Percentiles rank a stretch among this genome's conserved stretches.
Conservation (phyloP, 2,888 invertebrate genomes). For the Cerceris ruficornis region DNA sequence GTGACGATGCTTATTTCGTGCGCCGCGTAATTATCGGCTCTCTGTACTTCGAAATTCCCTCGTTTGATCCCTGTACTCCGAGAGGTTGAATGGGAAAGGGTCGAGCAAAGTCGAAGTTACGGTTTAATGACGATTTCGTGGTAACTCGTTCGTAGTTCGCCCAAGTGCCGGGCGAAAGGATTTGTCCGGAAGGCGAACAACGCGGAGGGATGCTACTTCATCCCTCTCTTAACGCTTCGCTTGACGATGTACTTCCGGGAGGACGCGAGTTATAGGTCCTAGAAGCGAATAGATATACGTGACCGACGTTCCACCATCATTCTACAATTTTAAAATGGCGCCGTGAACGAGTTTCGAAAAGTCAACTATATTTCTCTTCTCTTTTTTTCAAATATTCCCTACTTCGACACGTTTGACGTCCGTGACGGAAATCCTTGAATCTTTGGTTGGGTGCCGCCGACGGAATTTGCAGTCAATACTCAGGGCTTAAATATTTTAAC, state of each 20-base stretch:
- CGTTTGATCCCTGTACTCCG: constrained; percentile 33
- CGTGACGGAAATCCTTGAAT: too few relatives aligned
- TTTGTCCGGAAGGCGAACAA: constrained; percentile 16
- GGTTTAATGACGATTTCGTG: constrained; percentile 35
- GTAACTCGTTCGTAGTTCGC: constrained; percentile 14
- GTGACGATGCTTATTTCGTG: constrained; percentile 43
- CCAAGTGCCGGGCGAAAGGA: background rate
- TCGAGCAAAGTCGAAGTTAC: constrained; percentile 22
- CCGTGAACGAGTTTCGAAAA: too few relatives aligned
- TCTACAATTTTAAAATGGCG: too few relatives aligned
- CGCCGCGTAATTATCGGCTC: constrained; percentile 41
- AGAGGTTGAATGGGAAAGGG: background rate
- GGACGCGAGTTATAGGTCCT: too few relatives aligned
- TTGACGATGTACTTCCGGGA: background rate
- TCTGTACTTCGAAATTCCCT: constrained; percentile 6
- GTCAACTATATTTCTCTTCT: too few relatives aligned
- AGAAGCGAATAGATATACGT: too few relatives aligned
- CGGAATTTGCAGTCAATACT: too few relatives aligned
- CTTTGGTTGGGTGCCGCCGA: too few relatives aligned
- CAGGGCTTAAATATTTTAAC: too few relatives aligned
- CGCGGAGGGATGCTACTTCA: background rate
- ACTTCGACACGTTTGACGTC: too few relatives aligned
- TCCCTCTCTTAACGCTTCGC: background rate
- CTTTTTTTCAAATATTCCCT: too few relatives aligned
- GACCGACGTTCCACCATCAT: too few relatives aligned